These are phyloP conservation scores for Esox masquinongy DNA, from an alignment of 2,797 vertebrate genomes.

Conservation along the genomic window DNA sequence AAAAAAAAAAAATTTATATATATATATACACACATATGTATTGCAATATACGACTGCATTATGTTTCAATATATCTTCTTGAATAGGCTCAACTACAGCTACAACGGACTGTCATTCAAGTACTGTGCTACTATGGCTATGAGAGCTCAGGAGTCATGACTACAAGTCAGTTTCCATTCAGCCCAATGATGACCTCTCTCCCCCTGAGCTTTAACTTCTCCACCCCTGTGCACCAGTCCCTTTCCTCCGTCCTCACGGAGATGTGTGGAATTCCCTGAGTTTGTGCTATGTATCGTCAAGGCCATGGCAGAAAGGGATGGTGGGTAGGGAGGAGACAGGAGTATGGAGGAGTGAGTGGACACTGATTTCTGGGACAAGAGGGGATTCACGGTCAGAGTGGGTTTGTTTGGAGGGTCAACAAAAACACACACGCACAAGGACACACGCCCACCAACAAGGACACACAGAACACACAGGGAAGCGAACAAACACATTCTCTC, in stretches of 20 bases:
- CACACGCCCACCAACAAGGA: background rate
- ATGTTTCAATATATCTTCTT: no score
- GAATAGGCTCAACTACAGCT: no score
- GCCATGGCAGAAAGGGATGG: background rate
- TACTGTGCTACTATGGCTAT: no score
- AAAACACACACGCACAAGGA: background rate
- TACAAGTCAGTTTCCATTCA: background rate
- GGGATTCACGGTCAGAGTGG: background rate
- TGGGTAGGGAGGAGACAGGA: background rate
- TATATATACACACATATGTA: no score
- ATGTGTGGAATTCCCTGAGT: conserved; percentile 5
- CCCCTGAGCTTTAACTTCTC: background rate
- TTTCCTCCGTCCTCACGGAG: background rate
- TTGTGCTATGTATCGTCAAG: background rate
- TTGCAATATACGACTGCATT: no score
- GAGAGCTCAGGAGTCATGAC: no score
- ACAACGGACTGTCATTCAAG: no score
- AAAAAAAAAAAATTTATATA: no score
- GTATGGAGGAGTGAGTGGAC: background rate
- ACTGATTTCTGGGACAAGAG: background rate
- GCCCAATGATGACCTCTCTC: background rate
- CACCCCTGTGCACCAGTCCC: background rate
- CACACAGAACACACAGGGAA: background rate
- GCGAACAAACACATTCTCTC: background rate
- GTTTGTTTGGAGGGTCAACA: background rate